Evolutionary conservation across 2,888 invertebrate genomes (phyloP), one percentile per base, ranked within the genome.

Genomic region (Diachrysia chrysitis): DNA sequence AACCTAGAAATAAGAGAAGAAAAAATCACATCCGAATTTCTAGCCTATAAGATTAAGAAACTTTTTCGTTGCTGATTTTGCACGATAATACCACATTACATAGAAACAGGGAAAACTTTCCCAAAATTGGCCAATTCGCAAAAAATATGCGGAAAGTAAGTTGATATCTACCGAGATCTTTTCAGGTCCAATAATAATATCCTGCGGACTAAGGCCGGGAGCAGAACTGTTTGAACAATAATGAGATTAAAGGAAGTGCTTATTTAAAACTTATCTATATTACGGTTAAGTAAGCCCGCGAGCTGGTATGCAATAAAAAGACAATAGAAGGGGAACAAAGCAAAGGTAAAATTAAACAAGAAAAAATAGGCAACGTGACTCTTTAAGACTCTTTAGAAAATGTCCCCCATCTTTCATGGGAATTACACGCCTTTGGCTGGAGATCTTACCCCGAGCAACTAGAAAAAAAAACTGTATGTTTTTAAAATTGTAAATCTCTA

Each of bases 261-360:
- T 88, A 84, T 87, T 88, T 86, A 75, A 86, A 89, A 89, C 83
- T 89, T 88, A 84, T 89, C 84, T 86, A 81, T 85, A 85, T 88
- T 87, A 86, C 80, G 79, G 81, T 71, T 78, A 83, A 84, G 78
- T 83, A 83, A 85, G 81, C 81, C 79, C 83, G 82, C 78, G 60
- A 71, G 83, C 72, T 71, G 78, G 84, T 83, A 83, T 79, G 83
- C 78, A 87, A 89, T 88, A 87, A 90, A 71, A 89, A 87, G 80
- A 89, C 86, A 90, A 89, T 87, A 82, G 80, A 76, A 79, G 48
- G 69, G 67, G 78, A 84, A 89, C 87, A 89, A 89, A 87, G 84
- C 82, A 81, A 82, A 90, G 84, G 87, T 87, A 89, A 89, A 66
- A 90, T 92, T 92, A 89, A 90, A 89, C 83, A 86, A 83, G 83